Conservation (phyloP, 2,888 invertebrate genomes). For the Eupithecia exiguata region DNA sequence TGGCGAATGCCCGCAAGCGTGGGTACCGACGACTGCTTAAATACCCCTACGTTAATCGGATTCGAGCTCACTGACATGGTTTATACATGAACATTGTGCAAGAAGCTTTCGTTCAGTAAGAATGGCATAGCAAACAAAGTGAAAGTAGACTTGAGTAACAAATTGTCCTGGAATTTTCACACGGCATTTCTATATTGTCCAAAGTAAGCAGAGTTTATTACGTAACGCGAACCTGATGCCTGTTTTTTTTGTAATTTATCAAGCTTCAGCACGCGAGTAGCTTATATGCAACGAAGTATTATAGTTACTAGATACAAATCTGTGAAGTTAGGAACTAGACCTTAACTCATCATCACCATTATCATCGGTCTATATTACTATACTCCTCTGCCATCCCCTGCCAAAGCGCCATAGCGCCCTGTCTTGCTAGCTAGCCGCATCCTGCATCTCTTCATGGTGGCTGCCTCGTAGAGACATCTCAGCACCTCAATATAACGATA, state of each 20-base stretch:
- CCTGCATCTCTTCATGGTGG: too few relatives aligned
- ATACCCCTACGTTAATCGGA: conserved; percentile 32
- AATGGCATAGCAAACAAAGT: background rate
- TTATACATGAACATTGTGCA: conserved; percentile 20
- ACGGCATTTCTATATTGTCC: background rate
- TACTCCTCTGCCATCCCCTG: too few relatives aligned
- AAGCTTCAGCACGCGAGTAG: too few relatives aligned
- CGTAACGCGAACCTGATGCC: background rate
- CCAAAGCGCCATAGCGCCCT: too few relatives aligned
- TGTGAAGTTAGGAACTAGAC: too few relatives aligned
- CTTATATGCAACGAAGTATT: too few relatives aligned
- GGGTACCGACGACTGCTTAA: conserved; percentile 23
- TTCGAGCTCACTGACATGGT: conserved; percentile 17
- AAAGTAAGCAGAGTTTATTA: background rate
- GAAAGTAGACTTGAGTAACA: background rate
- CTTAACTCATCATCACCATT: too few relatives aligned
- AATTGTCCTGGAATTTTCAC: background rate
- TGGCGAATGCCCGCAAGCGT: conserved; percentile 6
- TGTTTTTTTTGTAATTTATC: background rate
- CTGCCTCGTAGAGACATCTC: too few relatives aligned
- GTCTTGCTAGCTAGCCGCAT: too few relatives aligned
- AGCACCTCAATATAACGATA: too few relatives aligned
- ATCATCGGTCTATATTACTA: too few relatives aligned
- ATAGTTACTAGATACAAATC: too few relatives aligned
- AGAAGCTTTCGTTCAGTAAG: background rate